Percentiles rank a stretch among this genome's conserved stretches.
Conservation (phyloP, 92 coral and sea anemone genomes). For the Epizoanthus illoricatus region DNA sequence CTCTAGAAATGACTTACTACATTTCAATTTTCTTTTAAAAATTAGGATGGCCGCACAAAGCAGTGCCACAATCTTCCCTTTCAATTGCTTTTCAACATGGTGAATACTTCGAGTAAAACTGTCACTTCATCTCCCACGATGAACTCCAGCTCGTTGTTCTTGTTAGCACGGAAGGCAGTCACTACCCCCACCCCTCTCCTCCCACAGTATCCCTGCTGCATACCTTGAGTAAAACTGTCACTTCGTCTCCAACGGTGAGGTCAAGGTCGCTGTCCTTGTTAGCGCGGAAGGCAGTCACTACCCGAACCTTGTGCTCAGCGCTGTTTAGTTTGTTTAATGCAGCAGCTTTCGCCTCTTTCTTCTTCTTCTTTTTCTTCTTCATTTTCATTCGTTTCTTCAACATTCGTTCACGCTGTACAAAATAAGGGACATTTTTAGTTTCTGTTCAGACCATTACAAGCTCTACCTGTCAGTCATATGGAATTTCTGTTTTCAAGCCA, state of each 20-base stretch:
- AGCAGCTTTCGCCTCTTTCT: conserved; percentile 27
- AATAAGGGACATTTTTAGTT: neutral
- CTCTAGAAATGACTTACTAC: no score
- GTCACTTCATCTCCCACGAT: conserved; percentile 84
- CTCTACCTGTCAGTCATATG: neutral
- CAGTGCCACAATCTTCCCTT: no score
- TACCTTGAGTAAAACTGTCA: conserved; percentile 66
- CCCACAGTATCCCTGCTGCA: neutral
- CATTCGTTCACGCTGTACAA: conserved; percentile 73
- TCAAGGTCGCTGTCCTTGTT: conserved; percentile 62
- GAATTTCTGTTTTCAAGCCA: no score
- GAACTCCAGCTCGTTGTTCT: conserved; percentile 60
- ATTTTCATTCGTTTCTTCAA: conserved; percentile 80
- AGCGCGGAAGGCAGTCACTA: conserved; percentile 75
- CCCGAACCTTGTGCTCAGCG: conserved; percentile 76
- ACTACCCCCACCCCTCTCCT: neutral
- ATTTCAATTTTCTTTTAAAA: no score
- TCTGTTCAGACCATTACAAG: neutral
- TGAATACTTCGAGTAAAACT: conserved; percentile 50
- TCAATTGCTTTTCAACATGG: no score
- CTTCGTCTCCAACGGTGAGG: conserved; percentile 82
- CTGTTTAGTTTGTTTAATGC: conserved; percentile 44
- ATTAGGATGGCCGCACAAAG: no score
- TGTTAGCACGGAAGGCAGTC: conserved; percentile 65
- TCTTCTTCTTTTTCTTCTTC: conserved; percentile 63